phyloP scores from a whole-genome alignment of 2,797 vertebrate genomes.

The Syndactyla subalaris region DNA sequence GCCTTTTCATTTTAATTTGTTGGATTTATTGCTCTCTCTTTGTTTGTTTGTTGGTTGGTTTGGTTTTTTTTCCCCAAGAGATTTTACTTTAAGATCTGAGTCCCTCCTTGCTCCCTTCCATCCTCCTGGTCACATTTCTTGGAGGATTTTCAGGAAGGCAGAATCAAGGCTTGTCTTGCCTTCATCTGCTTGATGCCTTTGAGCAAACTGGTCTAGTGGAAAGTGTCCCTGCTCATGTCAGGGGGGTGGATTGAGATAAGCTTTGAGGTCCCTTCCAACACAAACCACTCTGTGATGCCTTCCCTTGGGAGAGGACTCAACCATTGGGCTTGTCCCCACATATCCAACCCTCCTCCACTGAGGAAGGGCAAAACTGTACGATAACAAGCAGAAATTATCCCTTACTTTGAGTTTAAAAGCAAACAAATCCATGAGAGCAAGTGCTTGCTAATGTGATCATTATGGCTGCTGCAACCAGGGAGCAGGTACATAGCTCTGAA shows the following conservation, averaged over 20 bases:
- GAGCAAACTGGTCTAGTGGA: not conserved
- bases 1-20: constrained; percentile 36
- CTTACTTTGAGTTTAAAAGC: not conserved
- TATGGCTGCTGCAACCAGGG: constrained; percentile 43
- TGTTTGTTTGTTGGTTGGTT: too few relatives aligned
- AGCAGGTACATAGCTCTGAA: not conserved
- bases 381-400: not conserved
- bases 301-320: not conserved
- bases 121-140: not conserved
- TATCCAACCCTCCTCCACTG: not conserved
- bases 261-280: not conserved
- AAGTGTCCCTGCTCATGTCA: not conserved
- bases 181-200: not conserved
- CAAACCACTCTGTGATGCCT: not conserved
- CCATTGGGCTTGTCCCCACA: not conserved
- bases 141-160: not conserved
- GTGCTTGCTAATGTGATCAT: not conserved
- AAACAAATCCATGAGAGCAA: constrained; percentile 18
- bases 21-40: not conserved
- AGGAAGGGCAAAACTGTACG: not conserved
- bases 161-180: not conserved
- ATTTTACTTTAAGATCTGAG: constrained; percentile 47
- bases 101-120: not conserved
- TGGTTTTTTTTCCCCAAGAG: not conserved
- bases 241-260: not conserved